Percentiles rank a stretch among this genome's conserved stretches.
Evolutionary conservation across 2,113 vertebrate species (phyloP).

Genomic region (Clinocottus analis): DNA sequence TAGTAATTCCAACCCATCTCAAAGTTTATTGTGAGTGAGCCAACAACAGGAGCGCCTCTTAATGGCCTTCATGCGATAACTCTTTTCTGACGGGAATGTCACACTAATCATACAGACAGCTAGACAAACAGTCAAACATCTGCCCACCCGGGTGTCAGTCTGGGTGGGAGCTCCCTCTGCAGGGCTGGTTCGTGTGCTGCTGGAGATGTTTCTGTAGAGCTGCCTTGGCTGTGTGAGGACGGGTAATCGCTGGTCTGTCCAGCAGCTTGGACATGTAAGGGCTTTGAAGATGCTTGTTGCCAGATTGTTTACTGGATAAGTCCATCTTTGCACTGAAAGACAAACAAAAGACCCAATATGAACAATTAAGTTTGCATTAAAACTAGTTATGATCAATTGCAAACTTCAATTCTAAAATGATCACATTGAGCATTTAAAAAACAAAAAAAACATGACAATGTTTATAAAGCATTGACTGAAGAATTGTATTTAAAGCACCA

Average conservation of each 20-base stretch:
- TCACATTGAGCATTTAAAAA: background rate
- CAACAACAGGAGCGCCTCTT: background rate
- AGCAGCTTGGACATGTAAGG: slow-evolving; percentile 49
- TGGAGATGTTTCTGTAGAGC: slow-evolving; percentile 76
- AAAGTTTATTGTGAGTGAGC: background rate
- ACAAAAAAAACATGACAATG: background rate
- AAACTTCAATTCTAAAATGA: background rate
- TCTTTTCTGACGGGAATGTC: background rate
- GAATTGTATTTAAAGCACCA: background rate
- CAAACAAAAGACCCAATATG: background rate
- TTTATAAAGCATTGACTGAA: background rate
- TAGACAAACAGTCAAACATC: background rate
- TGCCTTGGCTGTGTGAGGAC: slow-evolving; percentile 75
- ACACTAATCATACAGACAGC: background rate
- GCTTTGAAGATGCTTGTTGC: slow-evolving; percentile 26
- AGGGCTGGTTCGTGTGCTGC: slow-evolving; percentile 58
- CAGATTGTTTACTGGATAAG: slow-evolving; percentile 25
- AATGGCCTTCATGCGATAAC: background rate
- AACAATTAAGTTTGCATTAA: background rate
- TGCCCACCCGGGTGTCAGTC: slow-evolving; percentile 46
- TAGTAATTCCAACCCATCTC: background rate
- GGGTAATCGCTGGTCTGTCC: slow-evolving; percentile 39
- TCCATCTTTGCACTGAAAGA: slow-evolving; percentile 69
- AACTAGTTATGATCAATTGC: background rate
- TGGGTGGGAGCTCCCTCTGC: slow-evolving; percentile 63